These are phyloP conservation scores for Tetramorium alpestre DNA, from an alignment of 1,140 invertebrate genomes.

Conservation along the genomic window DNA sequence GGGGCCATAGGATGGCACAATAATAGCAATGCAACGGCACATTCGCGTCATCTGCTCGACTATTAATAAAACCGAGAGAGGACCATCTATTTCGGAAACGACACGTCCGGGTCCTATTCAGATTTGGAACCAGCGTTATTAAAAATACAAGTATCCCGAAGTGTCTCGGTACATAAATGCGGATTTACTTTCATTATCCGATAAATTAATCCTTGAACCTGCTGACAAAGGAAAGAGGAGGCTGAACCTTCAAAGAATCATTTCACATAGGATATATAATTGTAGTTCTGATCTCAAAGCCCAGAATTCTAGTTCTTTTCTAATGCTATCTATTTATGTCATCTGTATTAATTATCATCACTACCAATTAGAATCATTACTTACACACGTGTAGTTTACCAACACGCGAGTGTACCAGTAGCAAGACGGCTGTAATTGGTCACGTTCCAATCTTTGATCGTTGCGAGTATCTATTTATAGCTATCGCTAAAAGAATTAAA, in stretches of 20 bases:
- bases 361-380: constrained; percentile 10
- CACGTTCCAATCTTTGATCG: constrained; percentile 12
- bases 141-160: background rate
- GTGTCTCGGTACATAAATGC: background rate
- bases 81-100: constrained; percentile 75
- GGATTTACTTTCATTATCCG: background rate
- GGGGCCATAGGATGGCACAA: constrained; percentile 70
- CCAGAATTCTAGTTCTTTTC: background rate
- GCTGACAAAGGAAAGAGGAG: background rate
- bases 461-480: constrained; percentile 2
- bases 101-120: constrained; percentile 53
- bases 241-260: background rate
- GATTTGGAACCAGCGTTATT: constrained; percentile 4
- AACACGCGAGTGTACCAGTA: background rate
- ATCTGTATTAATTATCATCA: constrained; percentile 14
- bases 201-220: background rate
- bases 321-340: constrained; percentile 15
- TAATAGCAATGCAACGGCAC: constrained; percentile 76
- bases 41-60: constrained; percentile 74
- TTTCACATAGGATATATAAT: background rate
- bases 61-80: constrained; percentile 77
- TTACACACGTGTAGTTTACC: background rate
- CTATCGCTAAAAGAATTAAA: background rate
- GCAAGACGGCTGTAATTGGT: constrained; percentile 1
- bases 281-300: background rate